phyloP scores from a whole-genome alignment of 1,140 invertebrate species.

The Bombus cullumanus region DNA sequence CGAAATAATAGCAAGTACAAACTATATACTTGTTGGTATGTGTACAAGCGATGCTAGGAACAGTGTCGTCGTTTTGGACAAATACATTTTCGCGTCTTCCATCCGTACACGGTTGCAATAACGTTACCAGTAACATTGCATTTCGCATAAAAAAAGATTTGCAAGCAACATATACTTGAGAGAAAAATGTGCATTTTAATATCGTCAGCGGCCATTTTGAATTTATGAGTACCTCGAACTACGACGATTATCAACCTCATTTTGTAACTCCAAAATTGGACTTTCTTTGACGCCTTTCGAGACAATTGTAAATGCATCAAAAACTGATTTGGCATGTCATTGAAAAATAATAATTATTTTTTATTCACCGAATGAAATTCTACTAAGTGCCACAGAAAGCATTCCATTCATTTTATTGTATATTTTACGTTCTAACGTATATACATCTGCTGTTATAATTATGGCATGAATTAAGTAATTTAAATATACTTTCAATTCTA shows the following conservation, averaged over 20 bases:
- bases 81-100: constrained; percentile 26
- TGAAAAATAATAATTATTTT: neutral
- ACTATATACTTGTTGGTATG: constrained; percentile 25
- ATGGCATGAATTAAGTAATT: neutral
- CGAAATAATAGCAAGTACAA: constrained; percentile 11
- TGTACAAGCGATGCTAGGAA: constrained; percentile 35
- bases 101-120: constrained; percentile 13
- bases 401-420: constrained; percentile 24
- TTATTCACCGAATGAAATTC: constrained; percentile 11
- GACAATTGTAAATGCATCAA: neutral
- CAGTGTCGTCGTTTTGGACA: constrained; percentile 33
- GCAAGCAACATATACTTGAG: neutral
- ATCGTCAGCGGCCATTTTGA: constrained; percentile 67
- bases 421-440: constrained; percentile 8
- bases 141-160: constrained; percentile 24
- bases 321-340: neutral
- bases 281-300: constrained; percentile 13
- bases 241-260: constrained; percentile 55
- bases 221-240: constrained; percentile 59
- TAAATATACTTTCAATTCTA: neutral
- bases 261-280: constrained; percentile 50
- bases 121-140: neutral
- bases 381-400: constrained; percentile 9
- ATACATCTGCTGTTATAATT: neutral
- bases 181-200: constrained; percentile 52